Base-by-base conservation (phyloP, 2,113 vertebrate genomes). In the Apodemus sylvaticus region DNA sequence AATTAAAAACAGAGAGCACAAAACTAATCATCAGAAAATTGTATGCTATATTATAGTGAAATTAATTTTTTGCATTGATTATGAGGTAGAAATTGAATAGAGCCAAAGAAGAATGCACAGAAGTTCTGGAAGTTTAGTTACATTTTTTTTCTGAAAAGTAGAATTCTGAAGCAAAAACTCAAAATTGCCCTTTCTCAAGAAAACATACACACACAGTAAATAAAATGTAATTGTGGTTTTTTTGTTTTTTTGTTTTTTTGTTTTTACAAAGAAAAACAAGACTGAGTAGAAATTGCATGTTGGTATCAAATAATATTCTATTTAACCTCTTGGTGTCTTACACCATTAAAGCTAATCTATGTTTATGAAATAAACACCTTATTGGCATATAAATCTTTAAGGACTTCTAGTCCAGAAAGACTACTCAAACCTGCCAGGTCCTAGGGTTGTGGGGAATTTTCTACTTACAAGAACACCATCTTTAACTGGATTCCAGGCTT, bases 401-500 rank as follows among this genome's bases (percentile, higher is more conserved):
- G 1, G 1, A 70, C 64, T 91, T 96, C 3, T 34, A 6, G 58
- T 45, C 36, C 10, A 76, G 17, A 88, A 92, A 78, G 88, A 82
- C 62, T 81, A 83, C 66, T 70, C 66, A 86, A 26, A 78, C 24
- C 87, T 7, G 79, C 90, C 17, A 66, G 36, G 26, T 19, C 74
- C 4, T 87, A 74, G 45, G 4, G 58, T 12, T 26, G 66, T 0
- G 0, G 60, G 64, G 7, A 14, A 53, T 76, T 93, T 94, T 24
- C 87, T 73, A 66, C 22, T 20, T 78, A 93, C 16, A 71, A 95
- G 4, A 45, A 24, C 13, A 74, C 7, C 45, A 66, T 36, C 71
- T 78, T 96, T 92, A 93, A 87, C 42, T 96, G 55, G 88, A 78
- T 93, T 62, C 94, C 22, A 66, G 95, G 48, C 55, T 29, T 55